Evolutionary conservation across 2,888 invertebrate species (phyloP).

Genomic region (Periphyllus acericola): DNA sequence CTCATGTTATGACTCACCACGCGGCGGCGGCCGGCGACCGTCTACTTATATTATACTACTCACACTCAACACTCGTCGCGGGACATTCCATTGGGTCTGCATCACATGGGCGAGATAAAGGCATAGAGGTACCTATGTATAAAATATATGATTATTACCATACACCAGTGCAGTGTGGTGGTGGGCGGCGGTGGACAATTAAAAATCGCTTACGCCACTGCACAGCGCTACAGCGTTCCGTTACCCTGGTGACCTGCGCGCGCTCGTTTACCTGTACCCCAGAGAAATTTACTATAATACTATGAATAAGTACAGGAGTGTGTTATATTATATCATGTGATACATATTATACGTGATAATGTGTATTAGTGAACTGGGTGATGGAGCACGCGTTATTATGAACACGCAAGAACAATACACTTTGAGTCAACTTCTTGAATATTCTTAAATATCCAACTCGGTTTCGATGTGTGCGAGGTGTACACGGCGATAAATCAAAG

Average conservation of each 20-base stretch:
- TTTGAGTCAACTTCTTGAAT: too few relatives aligned
- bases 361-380: too few relatives aligned
- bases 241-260: constrained; percentile 20
- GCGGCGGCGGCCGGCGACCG: neutral
- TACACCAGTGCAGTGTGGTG: neutral
- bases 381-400: too few relatives aligned
- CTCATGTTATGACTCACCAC: constrained; percentile 45
- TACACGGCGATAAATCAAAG: too few relatives aligned
- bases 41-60: neutral
- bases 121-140: neutral
- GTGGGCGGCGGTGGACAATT: constrained; percentile 38
- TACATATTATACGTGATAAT: too few relatives aligned
- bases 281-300: neutral
- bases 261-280: neutral
- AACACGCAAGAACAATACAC: too few relatives aligned
- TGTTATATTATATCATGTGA: too few relatives aligned
- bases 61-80: constrained; percentile 4
- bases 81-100: constrained; percentile 52
- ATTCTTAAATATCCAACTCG: too few relatives aligned
- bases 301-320: neutral
- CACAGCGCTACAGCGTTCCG: neutral
- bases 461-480: too few relatives aligned
- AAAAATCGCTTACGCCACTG: constrained; percentile 44
- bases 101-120: constrained; percentile 20
- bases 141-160: neutral